Conservation (phyloP, 2,113 vertebrate genomes). For the Oreotrochilus melanogaster region DNA sequence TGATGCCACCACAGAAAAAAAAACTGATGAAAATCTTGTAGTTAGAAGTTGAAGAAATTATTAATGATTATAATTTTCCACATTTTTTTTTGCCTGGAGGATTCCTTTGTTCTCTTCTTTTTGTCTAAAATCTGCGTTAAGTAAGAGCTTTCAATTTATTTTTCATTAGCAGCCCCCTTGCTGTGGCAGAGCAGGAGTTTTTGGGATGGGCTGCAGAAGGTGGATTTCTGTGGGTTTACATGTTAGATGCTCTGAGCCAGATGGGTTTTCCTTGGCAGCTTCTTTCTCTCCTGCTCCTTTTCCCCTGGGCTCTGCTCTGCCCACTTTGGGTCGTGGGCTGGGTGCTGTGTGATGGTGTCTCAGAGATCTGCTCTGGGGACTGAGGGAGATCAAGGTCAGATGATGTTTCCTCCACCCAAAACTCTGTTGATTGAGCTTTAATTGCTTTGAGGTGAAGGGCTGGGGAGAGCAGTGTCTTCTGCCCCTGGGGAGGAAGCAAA, state of each 20-base stretch:
- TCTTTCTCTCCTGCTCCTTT: background rate
- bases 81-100: slow-evolving; percentile 43
- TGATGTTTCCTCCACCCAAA: background rate
- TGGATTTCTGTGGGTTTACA: background rate
- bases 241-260: background rate
- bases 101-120: slow-evolving; percentile 52
- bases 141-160: slow-evolving; percentile 3
- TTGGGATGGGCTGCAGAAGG: background rate
- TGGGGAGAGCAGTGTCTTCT: background rate
- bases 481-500: background rate
- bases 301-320: background rate
- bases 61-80: background rate
- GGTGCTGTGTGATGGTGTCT: fast-evolving
- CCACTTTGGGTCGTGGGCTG: fast-evolving
- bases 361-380: background rate
- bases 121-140: slow-evolving; percentile 35
- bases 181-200: background rate
- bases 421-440: background rate
- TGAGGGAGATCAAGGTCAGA: background rate
- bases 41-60: background rate
- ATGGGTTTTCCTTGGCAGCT: background rate
- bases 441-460: background rate
- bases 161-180: background rate
- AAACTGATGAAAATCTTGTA: slow-evolving; percentile 5
- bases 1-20: background rate